These are phyloP conservation scores for Morone chrysops DNA, from an alignment of 2,113 vertebrate species.

Conservation along the genomic window DNA sequence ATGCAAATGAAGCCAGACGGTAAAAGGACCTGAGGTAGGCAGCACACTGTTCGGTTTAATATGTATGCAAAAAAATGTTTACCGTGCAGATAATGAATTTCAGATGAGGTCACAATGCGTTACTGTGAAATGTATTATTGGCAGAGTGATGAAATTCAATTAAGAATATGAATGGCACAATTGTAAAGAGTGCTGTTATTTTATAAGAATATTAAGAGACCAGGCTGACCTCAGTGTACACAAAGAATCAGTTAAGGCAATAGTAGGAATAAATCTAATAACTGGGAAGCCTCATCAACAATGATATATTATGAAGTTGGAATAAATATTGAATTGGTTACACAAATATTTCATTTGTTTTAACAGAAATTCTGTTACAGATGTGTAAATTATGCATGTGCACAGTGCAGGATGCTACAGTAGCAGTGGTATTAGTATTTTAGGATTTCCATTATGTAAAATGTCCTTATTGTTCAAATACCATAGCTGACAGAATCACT, in stretches of 20 bases:
- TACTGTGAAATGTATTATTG: constrained; percentile 69
- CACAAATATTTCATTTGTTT: background rate
- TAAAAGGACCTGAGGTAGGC: constrained; percentile 66
- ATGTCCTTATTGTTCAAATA: background rate
- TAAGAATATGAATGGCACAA: constrained; percentile 59
- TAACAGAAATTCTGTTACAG: background rate
- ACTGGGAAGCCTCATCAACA: background rate
- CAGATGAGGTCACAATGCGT: constrained; percentile 65
- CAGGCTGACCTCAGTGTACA: constrained; percentile 6
- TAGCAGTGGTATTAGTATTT: background rate
- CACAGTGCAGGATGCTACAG: background rate
- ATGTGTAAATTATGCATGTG: background rate
- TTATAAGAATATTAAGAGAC: constrained; percentile 7
- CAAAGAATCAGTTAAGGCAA: constrained; percentile 16
- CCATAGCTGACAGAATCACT: background rate
- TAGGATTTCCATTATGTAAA: background rate
- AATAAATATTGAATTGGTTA: background rate
- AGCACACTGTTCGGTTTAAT: constrained; percentile 68
- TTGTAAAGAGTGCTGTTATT: constrained; percentile 13
- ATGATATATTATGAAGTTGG: background rate
- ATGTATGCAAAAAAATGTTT: constrained; percentile 80
- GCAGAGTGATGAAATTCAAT: constrained; percentile 64
- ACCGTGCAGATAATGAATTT: constrained; percentile 76
- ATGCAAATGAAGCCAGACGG: constrained; percentile 77
- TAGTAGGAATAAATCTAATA: constrained; percentile 4